Base-by-base conservation (phyloP, 2,797 vertebrate genomes). In the Artibeus lituratus region DNA sequence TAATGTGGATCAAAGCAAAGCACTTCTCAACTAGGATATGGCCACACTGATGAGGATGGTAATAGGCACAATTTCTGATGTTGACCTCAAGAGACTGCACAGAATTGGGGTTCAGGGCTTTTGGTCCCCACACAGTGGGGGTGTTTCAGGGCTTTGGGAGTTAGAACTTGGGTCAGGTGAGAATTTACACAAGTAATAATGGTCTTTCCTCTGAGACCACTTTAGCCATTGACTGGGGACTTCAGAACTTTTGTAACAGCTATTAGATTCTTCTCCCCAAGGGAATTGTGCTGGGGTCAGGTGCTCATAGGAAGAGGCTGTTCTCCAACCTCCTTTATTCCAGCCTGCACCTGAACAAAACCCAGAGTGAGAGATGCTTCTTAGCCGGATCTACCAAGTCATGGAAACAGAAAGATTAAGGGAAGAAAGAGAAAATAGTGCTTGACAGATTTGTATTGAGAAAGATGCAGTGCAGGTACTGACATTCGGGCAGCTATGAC, bases 141-240 rank as follows among this genome's bases (percentile, higher is more conserved):
- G 0, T n/a, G 11, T 18, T 5, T 26, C 16, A 42, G n/a, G 35
- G 44, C 26, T 85, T 77, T 87, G 81, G 35, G 67, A 65, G 11
- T 51, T 37, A 53, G 53, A 6, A 10, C 16, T 53, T 19, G 22
- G 18, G 78, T 18, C 29, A 37, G 51, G 69, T 78, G 77, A 35
- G 42, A 90, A 81, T 18, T 15, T 42, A 51, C 3, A 0, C 8
- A 7, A 84, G 18, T 29, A 49, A 84, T 83, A 72, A 92, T 72
- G 80, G 59, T 2, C 5, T 88, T 87, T 96, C 92, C 85, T 87
- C 57, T 76, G 95, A 95, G 90, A 89, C 47, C 26, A 76, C 49
- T n/a, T 87, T 81, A 78, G 39, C 26, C 16, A n/a, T 62, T 19
- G 19, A 55, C 0, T 77, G 10, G 94, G 32, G 67, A 78, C 35